These are phyloP conservation scores for Zaprionus capensis DNA, from an alignment of 1,140 invertebrate genomes.

Conservation along the genomic window DNA sequence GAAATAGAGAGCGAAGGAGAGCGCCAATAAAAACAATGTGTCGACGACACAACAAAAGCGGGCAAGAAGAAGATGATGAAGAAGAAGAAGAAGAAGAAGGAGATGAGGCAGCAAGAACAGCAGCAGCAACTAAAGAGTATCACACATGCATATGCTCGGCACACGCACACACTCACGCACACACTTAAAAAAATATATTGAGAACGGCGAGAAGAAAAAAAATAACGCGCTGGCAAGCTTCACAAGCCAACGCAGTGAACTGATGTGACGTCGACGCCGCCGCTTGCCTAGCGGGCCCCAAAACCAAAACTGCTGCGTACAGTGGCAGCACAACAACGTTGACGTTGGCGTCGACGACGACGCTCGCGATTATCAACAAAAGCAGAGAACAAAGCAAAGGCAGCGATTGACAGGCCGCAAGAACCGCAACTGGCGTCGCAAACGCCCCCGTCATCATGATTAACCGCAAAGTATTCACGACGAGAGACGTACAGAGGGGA, in stretches of 20 bases:
- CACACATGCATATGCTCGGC: constrained; percentile 11
- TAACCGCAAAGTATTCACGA: constrained; percentile 54
- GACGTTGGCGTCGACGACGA: constrained; percentile 25
- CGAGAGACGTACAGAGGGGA: not conserved
- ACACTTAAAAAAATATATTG: constrained; percentile 14
- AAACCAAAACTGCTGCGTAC: constrained; percentile 45
- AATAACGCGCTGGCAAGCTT: constrained; percentile 65
- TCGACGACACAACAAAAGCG: constrained; percentile 41
- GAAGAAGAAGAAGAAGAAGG: not conserved
- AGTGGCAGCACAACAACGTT: constrained; percentile 24
- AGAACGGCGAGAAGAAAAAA: constrained; percentile 52
- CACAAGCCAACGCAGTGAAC: constrained; percentile 70
- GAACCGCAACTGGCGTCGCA: constrained; percentile 53
- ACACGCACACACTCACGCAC: not conserved
- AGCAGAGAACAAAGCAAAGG: constrained; percentile 51
- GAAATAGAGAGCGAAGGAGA: constrained; percentile 6
- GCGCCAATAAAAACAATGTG: constrained; percentile 18
- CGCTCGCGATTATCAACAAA: constrained; percentile 56
- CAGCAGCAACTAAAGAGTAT: constrained; percentile 28
- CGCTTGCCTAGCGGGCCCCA: constrained; percentile 38
- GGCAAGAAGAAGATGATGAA: constrained; percentile 32
- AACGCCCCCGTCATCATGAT: constrained; percentile 57
- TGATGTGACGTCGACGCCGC: constrained; percentile 59
- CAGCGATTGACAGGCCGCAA: constrained; percentile 58
- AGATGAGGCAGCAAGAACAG: constrained; percentile 4